phyloP scores from a whole-genome alignment of 2,797 vertebrate species.

The Coreius guichenoti region DNA sequence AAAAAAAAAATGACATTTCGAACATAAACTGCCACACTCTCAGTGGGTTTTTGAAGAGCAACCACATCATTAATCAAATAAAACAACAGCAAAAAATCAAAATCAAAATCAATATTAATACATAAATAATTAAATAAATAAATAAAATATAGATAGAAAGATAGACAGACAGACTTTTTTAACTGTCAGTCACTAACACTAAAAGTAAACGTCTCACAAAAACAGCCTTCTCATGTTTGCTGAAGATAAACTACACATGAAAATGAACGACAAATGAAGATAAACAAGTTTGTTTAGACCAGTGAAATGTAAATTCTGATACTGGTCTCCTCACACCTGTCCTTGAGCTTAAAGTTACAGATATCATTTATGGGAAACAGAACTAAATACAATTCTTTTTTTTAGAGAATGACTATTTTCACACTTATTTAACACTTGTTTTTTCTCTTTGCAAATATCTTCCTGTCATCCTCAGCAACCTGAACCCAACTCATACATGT shows the following conservation, averaged over 20 bases:
- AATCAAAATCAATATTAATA: neutral
- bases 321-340: constrained; percentile 45
- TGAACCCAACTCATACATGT: constrained; percentile 1
- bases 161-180: neutral
- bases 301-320: constrained; percentile 71
- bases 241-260: constrained; percentile 79
- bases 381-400: neutral
- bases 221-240: constrained; percentile 80
- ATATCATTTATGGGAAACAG: neutral
- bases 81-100: neutral
- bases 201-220: constrained; percentile 71
- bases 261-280: constrained; percentile 68
- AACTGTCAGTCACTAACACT: constrained; percentile 56
- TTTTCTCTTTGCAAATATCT: constrained; percentile 7
- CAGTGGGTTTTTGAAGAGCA: neutral
- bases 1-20: neutral
- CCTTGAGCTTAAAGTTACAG: constrained; percentile 42
- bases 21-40: no score
- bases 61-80: neutral
- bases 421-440: constrained; percentile 20
- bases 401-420: neutral
- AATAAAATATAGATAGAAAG: neutral
- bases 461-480: constrained; percentile 1
- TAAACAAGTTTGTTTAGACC: constrained; percentile 75
- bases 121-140: neutral